Percentiles rank a stretch among this genome's conserved stretches.
Conservation (phyloP, 1,140 invertebrate species). For the Galleria mellonella region DNA sequence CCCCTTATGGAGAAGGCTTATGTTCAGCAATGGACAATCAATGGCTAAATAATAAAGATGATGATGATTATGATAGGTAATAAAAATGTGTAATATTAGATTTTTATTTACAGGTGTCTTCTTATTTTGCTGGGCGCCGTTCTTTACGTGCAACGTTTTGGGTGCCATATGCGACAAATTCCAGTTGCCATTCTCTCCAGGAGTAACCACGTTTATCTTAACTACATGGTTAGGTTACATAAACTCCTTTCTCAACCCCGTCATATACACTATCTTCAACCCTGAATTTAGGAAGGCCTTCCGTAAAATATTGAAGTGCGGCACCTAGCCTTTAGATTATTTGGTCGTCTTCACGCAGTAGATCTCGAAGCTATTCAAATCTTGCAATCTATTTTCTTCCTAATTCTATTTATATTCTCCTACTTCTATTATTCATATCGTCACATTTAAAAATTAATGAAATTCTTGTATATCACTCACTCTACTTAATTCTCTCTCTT, state of each 20-base stretch:
- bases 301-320: constrained; percentile 90
- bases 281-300: constrained; percentile 99
- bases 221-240: constrained; percentile 99
- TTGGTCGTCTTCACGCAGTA: constrained; percentile 66
- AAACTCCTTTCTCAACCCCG: constrained; percentile 98
- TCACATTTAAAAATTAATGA: constrained; percentile 5
- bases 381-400: background rate
- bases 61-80: too few relatives aligned
- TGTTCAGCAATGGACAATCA: too few relatives aligned
- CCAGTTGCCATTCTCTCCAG: constrained; percentile 85
- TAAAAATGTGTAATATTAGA: too few relatives aligned
- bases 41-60: too few relatives aligned
- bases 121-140: constrained; percentile 98
- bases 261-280: constrained; percentile 99
- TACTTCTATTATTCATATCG: background rate
- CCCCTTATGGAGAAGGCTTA: too few relatives aligned
- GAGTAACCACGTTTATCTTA: constrained; percentile 92
- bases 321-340: constrained; percentile 59
- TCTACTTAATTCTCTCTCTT: background rate
- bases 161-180: constrained; percentile 95
- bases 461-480: constrained; percentile 2
- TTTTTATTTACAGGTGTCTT: constrained; percentile 83
- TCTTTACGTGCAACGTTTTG: constrained; percentile 98
- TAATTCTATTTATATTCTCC: constrained; percentile 4
- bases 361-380: constrained; percentile 23